These are phyloP conservation scores for Agapornis canus DNA, from an alignment of 2,797 vertebrate species.

Conservation along the genomic window DNA sequence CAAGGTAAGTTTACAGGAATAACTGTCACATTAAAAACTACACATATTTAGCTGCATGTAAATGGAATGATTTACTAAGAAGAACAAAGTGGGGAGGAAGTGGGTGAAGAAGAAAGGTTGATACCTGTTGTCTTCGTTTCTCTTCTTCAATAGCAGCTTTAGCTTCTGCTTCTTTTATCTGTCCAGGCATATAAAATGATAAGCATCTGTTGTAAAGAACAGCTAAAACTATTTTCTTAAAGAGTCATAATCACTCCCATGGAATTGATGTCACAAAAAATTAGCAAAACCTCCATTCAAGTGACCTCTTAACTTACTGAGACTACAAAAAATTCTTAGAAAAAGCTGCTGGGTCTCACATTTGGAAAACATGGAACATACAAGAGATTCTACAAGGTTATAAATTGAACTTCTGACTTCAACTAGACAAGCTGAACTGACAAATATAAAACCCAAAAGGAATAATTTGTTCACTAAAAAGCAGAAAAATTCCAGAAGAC, in stretches of 20 bases:
- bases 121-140: slow-evolving; percentile 84
- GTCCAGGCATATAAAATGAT: slow-evolving; percentile 32
- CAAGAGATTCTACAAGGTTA: background rate
- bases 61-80: background rate
- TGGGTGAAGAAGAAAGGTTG: background rate
- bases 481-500: background rate
- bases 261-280: background rate
- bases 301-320: background rate
- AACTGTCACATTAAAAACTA: background rate
- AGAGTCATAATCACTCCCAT: background rate
- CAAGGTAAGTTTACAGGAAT: background rate
- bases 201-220: background rate
- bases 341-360: background rate
- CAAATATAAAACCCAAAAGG: background rate
- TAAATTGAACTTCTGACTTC: background rate
- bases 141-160: slow-evolving; percentile 83
- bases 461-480: background rate
- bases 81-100: background rate
- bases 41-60: background rate
- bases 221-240: background rate
- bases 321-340: background rate
- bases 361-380: background rate
- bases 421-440: background rate
- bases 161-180: slow-evolving; percentile 86
- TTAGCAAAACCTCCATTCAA: background rate